These are phyloP conservation scores for Gadus macrocephalus DNA, from an alignment of 2,113 vertebrate genomes.

Conservation along the genomic window DNA sequence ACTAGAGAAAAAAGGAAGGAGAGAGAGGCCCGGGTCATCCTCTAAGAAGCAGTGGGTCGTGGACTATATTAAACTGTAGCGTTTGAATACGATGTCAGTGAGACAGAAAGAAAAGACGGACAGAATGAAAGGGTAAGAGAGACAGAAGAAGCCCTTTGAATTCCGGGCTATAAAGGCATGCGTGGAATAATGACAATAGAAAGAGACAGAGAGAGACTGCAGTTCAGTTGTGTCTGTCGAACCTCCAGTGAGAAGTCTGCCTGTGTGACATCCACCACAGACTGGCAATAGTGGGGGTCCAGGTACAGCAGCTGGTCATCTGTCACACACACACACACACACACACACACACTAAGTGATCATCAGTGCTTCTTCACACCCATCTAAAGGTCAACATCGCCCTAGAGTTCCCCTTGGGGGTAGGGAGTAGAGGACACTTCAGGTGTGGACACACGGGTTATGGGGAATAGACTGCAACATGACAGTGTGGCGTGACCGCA, in stretches of 20 bases:
- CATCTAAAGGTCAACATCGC: too few relatives aligned
- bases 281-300: slow-evolving; percentile 92
- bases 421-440: too few relatives aligned
- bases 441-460: too few relatives aligned
- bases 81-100: neutral
- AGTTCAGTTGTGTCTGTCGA: slow-evolving; percentile 9
- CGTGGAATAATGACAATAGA: neutral
- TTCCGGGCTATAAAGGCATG: neutral
- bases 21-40: neutral
- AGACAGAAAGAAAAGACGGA: neutral
- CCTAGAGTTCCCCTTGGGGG: too few relatives aligned
- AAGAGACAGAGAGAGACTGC: neutral
- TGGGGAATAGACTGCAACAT: too few relatives aligned
- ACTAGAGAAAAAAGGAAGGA: slow-evolving; percentile 56
- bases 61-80: neutral
- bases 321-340: slow-evolving; percentile 43
- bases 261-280: slow-evolving; percentile 78
- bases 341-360: neutral
- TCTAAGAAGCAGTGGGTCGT: neutral
- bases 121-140: neutral
- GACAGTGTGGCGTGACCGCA: too few relatives aligned
- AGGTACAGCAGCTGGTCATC: slow-evolving; percentile 89
- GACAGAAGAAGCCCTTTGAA: neutral
- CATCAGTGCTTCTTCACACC: too few relatives aligned
- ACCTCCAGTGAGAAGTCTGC: slow-evolving; percentile 82